A percentile compares a stretch with the other conserved stretches of the same genome.
phyloP scores from a whole-genome alignment of 2,113 vertebrate genomes.

The Dasyurus viverrinus region DNA sequence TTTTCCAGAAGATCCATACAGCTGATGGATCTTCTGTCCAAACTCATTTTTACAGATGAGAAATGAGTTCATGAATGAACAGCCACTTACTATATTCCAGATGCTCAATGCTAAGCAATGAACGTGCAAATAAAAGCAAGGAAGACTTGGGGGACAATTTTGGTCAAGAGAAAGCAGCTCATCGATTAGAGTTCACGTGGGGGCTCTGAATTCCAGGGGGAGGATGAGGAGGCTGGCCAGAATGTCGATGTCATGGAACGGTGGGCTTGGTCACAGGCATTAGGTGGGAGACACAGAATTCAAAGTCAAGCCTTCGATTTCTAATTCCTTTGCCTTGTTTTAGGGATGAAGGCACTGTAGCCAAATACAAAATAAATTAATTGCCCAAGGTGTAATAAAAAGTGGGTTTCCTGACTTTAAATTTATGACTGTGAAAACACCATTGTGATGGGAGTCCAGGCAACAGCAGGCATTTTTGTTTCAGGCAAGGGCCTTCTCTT shows the following conservation, averaged over 20 bases:
- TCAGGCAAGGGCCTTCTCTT: background rate
- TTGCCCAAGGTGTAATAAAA: background rate
- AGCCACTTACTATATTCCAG: background rate
- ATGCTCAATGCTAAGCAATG: background rate
- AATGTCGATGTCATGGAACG: background rate
- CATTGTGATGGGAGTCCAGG: background rate
- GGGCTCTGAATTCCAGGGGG: background rate
- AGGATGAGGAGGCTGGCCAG: background rate
- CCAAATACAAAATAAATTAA: background rate
- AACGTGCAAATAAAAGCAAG: background rate
- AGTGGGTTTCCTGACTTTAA: background rate
- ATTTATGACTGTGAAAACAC: background rate
- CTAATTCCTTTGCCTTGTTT: background rate
- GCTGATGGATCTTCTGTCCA: background rate
- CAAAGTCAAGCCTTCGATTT: background rate
- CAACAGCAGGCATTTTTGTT: background rate
- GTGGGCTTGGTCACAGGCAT: background rate
- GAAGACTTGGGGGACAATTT: background rate
- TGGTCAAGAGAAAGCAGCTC: background rate
- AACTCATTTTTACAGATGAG: background rate
- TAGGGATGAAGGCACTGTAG: background rate
- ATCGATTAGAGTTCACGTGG: background rate
- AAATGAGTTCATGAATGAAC: background rate
- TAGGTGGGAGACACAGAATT: background rate
- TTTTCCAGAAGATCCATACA: background rate